Base-by-base conservation (phyloP, 1,140 invertebrate species). In the Heliothis subflexa region DNA sequence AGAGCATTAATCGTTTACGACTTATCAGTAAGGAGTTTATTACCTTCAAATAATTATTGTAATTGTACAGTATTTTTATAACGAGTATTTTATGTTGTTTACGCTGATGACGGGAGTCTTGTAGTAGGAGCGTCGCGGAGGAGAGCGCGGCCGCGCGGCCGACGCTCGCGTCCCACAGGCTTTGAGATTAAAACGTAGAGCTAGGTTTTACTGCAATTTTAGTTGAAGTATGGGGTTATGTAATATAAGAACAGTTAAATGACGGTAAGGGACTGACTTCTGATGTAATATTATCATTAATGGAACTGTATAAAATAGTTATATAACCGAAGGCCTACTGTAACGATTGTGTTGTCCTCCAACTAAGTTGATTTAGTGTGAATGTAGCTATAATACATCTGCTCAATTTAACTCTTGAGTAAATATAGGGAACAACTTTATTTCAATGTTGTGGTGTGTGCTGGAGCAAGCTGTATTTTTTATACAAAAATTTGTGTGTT, bases 31-130 rank as follows among this genome's bases (percentile, higher is more conserved):
- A 89, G 73, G 84, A 88, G 82, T 89, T 92, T 91, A 91, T 90
- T 92, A 92, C 89, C 89, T 88, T 91, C 82, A 89, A 89, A 88
- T 90, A 90, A 89, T 90, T 87, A 89, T 91, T 88, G 84, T 92
- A 92, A 90, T 92, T 94, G 93, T 94, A 94, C 93, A 94, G 92
- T 94, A 94, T 93, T 94, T 93, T 93, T 94, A 87, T 93, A 94
- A 93, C 85, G 90, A 92, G 91, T 93, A 93, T 94, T 94, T 93
- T 91, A 92, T 87, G 86, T 86, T 79, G 79, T 75, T 75, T 75
- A 75, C 47, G 71, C 68, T 74, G 83, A 81, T 77, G 86, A 75
- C 79, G 52, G 82, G 81, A 80, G 84, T 79, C 73, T 78, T 73
- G 57, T 54, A 54, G 83, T 18, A 62, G 61, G 57, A 40, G 71